Evolutionary conservation across 2,888 invertebrate genomes (phyloP).

Genomic region (Gymnoscelis rufifasciata): DNA sequence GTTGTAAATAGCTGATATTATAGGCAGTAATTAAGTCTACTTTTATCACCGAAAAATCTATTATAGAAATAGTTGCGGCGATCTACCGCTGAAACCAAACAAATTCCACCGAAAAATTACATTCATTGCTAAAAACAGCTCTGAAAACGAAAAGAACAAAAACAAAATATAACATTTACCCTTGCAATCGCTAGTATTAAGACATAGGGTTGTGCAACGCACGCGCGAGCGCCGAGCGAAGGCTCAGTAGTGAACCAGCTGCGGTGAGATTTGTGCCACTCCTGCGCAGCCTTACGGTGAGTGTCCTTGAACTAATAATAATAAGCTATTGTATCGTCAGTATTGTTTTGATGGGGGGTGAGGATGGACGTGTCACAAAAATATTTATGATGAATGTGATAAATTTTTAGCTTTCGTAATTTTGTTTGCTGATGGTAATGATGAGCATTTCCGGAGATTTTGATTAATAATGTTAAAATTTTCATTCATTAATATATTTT

Average conservation of each 20-base stretch:
- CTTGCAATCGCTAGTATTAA: constrained; percentile 64
- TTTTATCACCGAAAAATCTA: no score
- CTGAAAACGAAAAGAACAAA: constrained; percentile 2
- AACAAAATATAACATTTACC: constrained; percentile 35
- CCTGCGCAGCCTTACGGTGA: constrained; percentile 57
- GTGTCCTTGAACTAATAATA: constrained; percentile 55
- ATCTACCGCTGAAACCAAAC: no score
- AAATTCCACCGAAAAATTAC: no score
- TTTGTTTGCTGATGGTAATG: no score
- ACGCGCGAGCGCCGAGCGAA: constrained; percentile 35
- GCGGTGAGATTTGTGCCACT: constrained; percentile 58
- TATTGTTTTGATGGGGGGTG: not conserved
- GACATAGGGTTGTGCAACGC: constrained; percentile 69
- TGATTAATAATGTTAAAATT: no score
- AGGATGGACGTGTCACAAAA: not conserved
- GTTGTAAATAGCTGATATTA: no score
- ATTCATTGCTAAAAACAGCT: no score
- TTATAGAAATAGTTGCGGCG: no score
- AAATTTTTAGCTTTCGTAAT: no score
- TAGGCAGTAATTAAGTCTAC: no score
- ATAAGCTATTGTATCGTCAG: constrained; percentile 8
- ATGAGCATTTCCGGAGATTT: no score
- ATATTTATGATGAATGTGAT: not conserved
- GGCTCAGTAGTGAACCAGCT: constrained; percentile 66
- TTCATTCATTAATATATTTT: no score